Evolutionary conservation across 2,113 vertebrate genomes (phyloP), one percentile per base, ranked within the genome.

Genomic region (Vulpes ferrilata): DNA sequence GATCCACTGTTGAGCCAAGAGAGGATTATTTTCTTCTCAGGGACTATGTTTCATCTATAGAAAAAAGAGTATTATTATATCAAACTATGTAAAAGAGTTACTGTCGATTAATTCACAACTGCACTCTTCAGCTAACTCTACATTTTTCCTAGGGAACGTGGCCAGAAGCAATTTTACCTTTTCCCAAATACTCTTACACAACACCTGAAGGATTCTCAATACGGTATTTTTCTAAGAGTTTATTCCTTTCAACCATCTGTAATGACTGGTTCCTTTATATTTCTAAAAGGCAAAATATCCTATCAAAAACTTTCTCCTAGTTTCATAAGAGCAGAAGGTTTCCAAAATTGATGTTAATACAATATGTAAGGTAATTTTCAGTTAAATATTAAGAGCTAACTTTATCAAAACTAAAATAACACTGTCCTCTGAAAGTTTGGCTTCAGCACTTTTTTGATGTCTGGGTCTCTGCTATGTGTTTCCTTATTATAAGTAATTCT

Each of bases 111-210:
- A 96, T 73, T 96, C 57, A 51, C 60, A 87, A 86, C 62, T 80
- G 93, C 83, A 71, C 38, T 84, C 78, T 83, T 20, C 59, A 71
- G 74, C 48, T 87, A 7, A 7, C 59, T 71, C 83, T 59, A n/a
- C 30, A 57, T 62, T 51, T 38, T 89, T 96, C 69, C 27, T 9
- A 84, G 83, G 78, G 93, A 97, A 97, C 30, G 23, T 9, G 87
- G 80, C 87, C 96, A 98, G 93, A 83, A 71, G 87, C 92, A 96
- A 97, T 93, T 96, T 93, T 89, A 90, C 83, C 86, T 95, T 94
- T 97, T 95, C 48, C 76, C 86, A 93, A 84, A 90, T 17, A 81
- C 27, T 90, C 93, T 97, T 78, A 87, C 55, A 30, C 35, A 87
- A 95, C 57, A n/a, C 67, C 79, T 57, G 1, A 83, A 78, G 74